Percentiles rank a stretch among this genome's conserved stretches.
phyloP scores from a whole-genome alignment of 2,888 invertebrate species.

The Patella pellucida region DNA sequence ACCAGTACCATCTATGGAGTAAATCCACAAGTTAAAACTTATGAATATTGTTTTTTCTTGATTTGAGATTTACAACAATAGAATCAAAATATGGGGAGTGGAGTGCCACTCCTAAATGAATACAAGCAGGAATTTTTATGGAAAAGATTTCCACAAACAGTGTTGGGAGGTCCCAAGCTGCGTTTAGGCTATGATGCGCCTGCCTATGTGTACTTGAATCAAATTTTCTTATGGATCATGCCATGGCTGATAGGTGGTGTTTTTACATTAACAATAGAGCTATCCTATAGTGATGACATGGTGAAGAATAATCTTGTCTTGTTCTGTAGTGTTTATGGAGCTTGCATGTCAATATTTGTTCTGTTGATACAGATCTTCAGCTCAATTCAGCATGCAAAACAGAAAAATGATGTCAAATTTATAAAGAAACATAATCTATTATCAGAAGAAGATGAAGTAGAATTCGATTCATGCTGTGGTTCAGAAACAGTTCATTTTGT shows the following conservation, averaged over 20 bases:
- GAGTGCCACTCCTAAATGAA: conserved; percentile 66
- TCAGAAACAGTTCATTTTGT: conserved; percentile 64
- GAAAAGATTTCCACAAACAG: conserved; percentile 67
- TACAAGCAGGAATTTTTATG: conserved; percentile 67
- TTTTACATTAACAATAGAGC: conserved; percentile 61
- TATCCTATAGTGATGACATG: conserved; percentile 49
- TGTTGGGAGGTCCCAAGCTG: conserved; percentile 67
- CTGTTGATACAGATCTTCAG: conserved; percentile 56
- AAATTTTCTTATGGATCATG: conserved; percentile 60
- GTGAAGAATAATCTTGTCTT: conserved; percentile 35
- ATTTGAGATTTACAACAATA: too few species aligned
- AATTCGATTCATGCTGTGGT: conserved; percentile 66
- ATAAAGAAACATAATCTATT: conserved; percentile 56
- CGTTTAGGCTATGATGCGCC: conserved; percentile 64
- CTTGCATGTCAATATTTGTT: conserved; percentile 55
- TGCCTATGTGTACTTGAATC: conserved; percentile 62
- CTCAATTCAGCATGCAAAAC: conserved; percentile 48
- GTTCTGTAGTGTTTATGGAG: conserved; percentile 55
- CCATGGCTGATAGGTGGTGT: conserved; percentile 64
- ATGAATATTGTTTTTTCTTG: too few species aligned
- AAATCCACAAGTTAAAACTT: too few species aligned
- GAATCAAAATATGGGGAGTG: conserved; percentile 51
- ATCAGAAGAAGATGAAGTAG: conserved; percentile 65
- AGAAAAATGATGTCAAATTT: conserved; percentile 34
- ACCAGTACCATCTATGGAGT: too few species aligned